Percentiles rank a stretch among this genome's conserved stretches.
Conservation (phyloP, 2,888 invertebrate genomes). For the Perdita meconis region DNA sequence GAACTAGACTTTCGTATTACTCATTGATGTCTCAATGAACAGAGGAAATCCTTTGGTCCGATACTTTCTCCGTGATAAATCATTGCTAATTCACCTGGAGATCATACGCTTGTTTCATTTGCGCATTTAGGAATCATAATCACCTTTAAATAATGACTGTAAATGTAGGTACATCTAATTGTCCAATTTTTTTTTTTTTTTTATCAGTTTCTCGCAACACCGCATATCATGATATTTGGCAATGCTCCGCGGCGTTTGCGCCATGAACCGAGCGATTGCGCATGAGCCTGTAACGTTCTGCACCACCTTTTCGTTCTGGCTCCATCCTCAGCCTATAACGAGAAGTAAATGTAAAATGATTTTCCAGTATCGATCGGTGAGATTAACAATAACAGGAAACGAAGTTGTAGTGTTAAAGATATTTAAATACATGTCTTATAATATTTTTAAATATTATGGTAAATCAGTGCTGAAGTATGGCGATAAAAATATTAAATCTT, state of each 20-base stretch:
- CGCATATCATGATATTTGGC: conserved; percentile 99
- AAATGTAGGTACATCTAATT: conserved; percentile 30
- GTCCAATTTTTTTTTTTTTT: conserved; percentile 25
- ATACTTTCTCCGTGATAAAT: conserved; percentile 57
- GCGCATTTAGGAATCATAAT: conserved; percentile 39
- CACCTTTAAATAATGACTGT: conserved; percentile 43
- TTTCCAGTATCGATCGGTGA: no score
- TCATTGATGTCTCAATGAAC: conserved; percentile 57
- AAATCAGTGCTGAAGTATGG: background rate
- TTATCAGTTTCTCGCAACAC: conserved; percentile 83
- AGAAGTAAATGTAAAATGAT: background rate
- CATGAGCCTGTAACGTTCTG: conserved; percentile 94
- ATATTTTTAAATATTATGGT: background rate
- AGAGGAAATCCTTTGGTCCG: conserved; percentile 69
- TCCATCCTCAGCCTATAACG: conserved; percentile 93
- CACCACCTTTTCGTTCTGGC: conserved; percentile 95
- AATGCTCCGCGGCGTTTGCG: conserved; percentile 95
- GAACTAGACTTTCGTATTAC: conserved; percentile 60
- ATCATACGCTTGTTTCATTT: conserved; percentile 47
- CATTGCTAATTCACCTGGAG: conserved; percentile 55
- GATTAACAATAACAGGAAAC: no score
- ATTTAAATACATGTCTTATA: background rate
- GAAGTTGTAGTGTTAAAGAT: no score
- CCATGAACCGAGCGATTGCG: conserved; percentile 97
- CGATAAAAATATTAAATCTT: no score